Percentiles rank a stretch among this genome's conserved stretches.
These are phyloP conservation scores for Sphaerophoria taeniata DNA, from an alignment of 2,888 invertebrate species.

Conservation along the genomic window DNA sequence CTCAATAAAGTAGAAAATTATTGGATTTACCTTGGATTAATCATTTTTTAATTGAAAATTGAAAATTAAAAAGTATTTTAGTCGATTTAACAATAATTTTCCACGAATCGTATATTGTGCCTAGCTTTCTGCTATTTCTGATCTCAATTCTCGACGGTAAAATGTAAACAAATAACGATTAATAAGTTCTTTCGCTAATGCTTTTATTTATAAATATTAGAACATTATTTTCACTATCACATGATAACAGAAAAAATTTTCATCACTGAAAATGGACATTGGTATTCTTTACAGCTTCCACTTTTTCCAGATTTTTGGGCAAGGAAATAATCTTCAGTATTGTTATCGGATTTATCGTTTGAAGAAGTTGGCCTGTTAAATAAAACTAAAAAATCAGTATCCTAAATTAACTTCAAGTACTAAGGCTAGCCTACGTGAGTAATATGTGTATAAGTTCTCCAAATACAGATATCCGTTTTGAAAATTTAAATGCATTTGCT, in stretches of 20 bases:
- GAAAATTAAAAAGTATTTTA: too few species aligned
- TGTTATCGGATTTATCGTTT: slow-evolving; percentile 65
- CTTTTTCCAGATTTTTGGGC: slow-evolving; percentile 46
- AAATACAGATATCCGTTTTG: slow-evolving; percentile 76
- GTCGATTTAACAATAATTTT: too few species aligned
- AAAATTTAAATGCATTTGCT: slow-evolving; percentile 76
- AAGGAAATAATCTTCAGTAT: slow-evolving; percentile 27
- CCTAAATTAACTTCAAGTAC: background rate
- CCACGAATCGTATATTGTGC: too few species aligned
- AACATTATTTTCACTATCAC: too few species aligned
- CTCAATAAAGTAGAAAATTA: too few species aligned
- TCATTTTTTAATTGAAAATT: too few species aligned
- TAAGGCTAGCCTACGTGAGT: slow-evolving; percentile 76
- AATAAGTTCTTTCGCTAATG: too few species aligned
- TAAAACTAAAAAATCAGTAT: background rate
- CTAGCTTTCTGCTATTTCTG: too few species aligned
- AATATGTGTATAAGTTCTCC: slow-evolving; percentile 78
- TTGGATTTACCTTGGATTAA: too few species aligned
- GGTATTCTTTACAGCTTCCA: slow-evolving; percentile 35
- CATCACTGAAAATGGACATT: slow-evolving; percentile 53
- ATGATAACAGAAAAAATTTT: slow-evolving; percentile 42
- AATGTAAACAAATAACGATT: too few species aligned
- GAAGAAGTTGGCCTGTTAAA: slow-evolving; percentile 77
- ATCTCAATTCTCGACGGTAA: too few species aligned
- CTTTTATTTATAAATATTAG: too few species aligned